These are phyloP conservation scores for Dysidea cf. avara DNA, from an alignment of 37 sponge, comb jelly and placozoan genomes.

Conservation along the genomic window DNA sequence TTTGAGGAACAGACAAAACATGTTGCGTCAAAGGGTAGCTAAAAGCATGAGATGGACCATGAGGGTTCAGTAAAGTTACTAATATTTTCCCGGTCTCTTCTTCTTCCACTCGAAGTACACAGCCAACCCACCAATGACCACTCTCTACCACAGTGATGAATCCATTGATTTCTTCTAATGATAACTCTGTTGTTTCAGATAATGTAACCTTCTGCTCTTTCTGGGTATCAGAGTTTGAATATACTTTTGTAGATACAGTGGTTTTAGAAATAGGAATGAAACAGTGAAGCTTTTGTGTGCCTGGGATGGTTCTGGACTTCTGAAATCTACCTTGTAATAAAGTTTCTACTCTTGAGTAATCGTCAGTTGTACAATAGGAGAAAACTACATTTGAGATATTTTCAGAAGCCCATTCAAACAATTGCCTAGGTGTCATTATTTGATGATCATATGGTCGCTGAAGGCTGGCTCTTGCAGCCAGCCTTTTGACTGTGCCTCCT, in stretches of 20 bases:
- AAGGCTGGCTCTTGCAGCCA: slow-evolving; percentile 48
- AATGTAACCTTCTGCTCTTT: slow-evolving; percentile 15
- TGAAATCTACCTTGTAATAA: slow-evolving; percentile 15
- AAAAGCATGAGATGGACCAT: slow-evolving; percentile 23
- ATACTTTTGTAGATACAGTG: background rate
- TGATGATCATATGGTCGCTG: slow-evolving; percentile 33
- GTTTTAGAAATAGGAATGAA: slow-evolving; percentile 14
- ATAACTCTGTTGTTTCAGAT: too few species aligned
- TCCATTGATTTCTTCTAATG: too few species aligned
- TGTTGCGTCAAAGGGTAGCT: slow-evolving; percentile 16
- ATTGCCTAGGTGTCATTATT: slow-evolving; percentile 50
- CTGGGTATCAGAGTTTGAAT: slow-evolving; percentile 15
- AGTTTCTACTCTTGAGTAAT: background rate
- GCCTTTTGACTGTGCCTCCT: slow-evolving; percentile 62
- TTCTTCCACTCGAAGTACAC: slow-evolving; percentile 9
- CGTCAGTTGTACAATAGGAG: slow-evolving; percentile 13
- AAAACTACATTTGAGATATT: slow-evolving; percentile 25
- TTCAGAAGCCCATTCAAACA: slow-evolving; percentile 35
- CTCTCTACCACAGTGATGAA: background rate
- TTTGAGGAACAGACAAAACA: background rate
- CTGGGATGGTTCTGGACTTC: slow-evolving; percentile 39
- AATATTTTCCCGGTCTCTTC: background rate
- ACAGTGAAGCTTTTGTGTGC: slow-evolving; percentile 37
- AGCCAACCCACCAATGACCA: slow-evolving; percentile 41
- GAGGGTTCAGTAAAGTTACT: slow-evolving; percentile 37